phyloP scores from a whole-genome alignment of 1,140 invertebrate genomes.

The Antheraea pernyi region DNA sequence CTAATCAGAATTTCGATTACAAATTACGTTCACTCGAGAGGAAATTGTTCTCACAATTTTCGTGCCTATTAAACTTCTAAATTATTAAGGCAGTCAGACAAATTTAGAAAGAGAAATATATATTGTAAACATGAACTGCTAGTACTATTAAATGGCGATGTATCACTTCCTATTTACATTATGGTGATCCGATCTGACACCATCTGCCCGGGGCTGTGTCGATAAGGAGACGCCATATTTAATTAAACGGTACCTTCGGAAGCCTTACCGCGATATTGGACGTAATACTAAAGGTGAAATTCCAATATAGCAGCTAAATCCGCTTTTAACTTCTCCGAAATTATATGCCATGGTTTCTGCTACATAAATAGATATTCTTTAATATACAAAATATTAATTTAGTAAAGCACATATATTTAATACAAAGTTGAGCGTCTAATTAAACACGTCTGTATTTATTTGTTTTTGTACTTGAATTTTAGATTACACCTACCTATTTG shows the following conservation, averaged over 20 bases:
- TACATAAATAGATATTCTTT: not conserved
- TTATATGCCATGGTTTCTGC: not conserved
- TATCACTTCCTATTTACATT: slow-evolving; percentile 11
- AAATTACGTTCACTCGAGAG: too few relatives aligned
- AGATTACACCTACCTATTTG: too few relatives aligned
- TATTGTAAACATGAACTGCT: not conserved
- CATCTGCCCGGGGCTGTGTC: slow-evolving; percentile 16
- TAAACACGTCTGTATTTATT: too few relatives aligned
- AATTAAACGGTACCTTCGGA: slow-evolving; percentile 20
- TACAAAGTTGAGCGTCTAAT: too few relatives aligned
- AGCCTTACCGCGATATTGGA: slow-evolving; percentile 13
- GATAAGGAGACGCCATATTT: slow-evolving; percentile 19
- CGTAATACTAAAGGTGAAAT: slow-evolving; percentile 4
- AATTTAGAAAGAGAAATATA: too few relatives aligned
- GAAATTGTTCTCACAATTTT: too few relatives aligned
- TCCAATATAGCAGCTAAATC: not conserved
- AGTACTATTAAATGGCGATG: not conserved
- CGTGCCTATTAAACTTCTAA: too few relatives aligned
- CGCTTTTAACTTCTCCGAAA: not conserved
- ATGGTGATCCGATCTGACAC: slow-evolving; percentile 23
- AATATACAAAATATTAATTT: too few relatives aligned
- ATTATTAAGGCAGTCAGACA: too few relatives aligned
- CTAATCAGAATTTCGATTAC: too few relatives aligned
- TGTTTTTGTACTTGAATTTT: too few relatives aligned
- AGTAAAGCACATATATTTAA: too few relatives aligned